Conservation (phyloP, 1,140 invertebrate species). For the Pinna nobilis region DNA sequence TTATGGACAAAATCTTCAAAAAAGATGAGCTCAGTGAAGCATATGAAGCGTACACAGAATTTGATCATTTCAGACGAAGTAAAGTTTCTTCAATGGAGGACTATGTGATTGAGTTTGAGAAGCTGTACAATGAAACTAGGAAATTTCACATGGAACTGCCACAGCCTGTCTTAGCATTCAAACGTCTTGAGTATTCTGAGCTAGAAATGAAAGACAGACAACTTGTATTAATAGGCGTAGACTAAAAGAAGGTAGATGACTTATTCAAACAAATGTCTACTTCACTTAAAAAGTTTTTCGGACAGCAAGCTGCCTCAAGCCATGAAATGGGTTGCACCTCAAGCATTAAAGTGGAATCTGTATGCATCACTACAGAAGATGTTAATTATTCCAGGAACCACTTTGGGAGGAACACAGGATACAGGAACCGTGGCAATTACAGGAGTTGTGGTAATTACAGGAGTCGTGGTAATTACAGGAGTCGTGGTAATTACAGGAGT, state of each 20-base stretch:
- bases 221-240: slow-evolving; percentile 37
- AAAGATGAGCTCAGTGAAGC: slow-evolving; percentile 40
- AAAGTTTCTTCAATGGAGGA: slow-evolving; percentile 32
- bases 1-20: slow-evolving; percentile 37
- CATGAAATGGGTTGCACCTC: neutral
- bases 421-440: too few relatives aligned
- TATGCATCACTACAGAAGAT: slow-evolving; percentile 16
- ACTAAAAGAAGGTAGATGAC: slow-evolving; percentile 20
- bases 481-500: too few relatives aligned
- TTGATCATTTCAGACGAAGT: slow-evolving; percentile 35
- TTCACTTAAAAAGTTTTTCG: slow-evolving; percentile 31
- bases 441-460: too few relatives aligned
- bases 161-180: slow-evolving; percentile 38
- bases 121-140: slow-evolving; percentile 18
- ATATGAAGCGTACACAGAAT: slow-evolving; percentile 35
- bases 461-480: too few relatives aligned
- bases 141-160: slow-evolving; percentile 40
- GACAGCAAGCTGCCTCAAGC: neutral
- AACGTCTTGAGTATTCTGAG: slow-evolving; percentile 36
- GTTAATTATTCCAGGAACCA: too few relatives aligned
- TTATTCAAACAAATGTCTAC: slow-evolving; percentile 32
- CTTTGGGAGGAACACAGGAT: too few relatives aligned
- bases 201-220: slow-evolving; percentile 28
- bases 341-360: slow-evolving; percentile 18
- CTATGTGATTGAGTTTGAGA: slow-evolving; percentile 45